Conservation (phyloP, 2,113 vertebrate species). For the Tragelaphus scriptus region DNA sequence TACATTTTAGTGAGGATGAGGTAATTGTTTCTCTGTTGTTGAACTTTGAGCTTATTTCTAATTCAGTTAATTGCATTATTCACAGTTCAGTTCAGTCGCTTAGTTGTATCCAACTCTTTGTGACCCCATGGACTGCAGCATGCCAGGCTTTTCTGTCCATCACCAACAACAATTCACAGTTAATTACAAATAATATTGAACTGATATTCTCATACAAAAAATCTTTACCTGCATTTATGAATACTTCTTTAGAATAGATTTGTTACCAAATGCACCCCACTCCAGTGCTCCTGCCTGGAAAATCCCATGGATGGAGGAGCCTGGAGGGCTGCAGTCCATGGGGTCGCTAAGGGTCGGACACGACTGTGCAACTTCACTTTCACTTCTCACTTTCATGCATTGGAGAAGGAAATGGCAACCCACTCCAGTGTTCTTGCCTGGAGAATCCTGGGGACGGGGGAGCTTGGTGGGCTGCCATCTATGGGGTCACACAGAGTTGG, state of each 20-base stretch:
- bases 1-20: neutral
- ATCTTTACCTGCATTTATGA: neutral
- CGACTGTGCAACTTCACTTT: no score
- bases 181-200: conserved; percentile 33
- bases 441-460: no score
- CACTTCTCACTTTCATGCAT: no score
- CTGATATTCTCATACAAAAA: neutral
- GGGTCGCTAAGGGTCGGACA: no score
- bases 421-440: no score
- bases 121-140: neutral
- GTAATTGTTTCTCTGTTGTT: neutral
- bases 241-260: neutral
- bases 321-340: no score
- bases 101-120: neutral
- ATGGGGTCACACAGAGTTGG: no score
- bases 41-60: conserved; percentile 11
- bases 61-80: neutral
- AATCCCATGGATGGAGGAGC: no score
- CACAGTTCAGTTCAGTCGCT: neutral
- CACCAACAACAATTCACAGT: neutral
- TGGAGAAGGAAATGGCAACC: no score
- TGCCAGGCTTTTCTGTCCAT: neutral
- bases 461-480: no score
- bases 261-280: neutral
- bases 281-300: no score